A percentile compares a stretch with the other conserved stretches of the same genome.
phyloP scores from a whole-genome alignment of 2,888 invertebrate genomes.

The Agonopterix alstromeriana region DNA sequence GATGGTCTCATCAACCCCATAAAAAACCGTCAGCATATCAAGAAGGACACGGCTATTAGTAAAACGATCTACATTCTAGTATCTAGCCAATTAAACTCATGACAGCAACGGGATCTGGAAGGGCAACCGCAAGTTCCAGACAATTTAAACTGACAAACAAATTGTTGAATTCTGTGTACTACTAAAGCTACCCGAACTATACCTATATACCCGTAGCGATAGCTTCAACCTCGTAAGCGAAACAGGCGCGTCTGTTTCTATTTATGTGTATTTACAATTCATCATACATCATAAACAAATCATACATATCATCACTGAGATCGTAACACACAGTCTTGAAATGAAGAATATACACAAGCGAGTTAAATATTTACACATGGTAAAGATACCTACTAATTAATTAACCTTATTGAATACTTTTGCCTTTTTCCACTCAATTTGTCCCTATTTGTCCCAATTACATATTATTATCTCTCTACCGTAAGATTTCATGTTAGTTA shows the following conservation, averaged over 20 bases:
- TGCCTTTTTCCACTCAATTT: too few relatives aligned
- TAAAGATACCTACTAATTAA: background rate
- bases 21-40: too few relatives aligned
- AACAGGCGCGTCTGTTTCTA: conserved; percentile 9
- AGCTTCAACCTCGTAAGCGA: background rate
- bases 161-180: background rate
- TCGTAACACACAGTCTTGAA: conserved; percentile 4
- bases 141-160: conserved; percentile 3
- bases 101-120: too few relatives aligned
- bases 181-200: background rate
- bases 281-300: conserved; percentile 15
- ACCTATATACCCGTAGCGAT: too few relatives aligned
- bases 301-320: conserved; percentile 8
- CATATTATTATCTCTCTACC: too few relatives aligned
- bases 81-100: too few relatives aligned
- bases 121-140: background rate
- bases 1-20: too few relatives aligned
- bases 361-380: background rate
- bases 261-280: conserved; percentile 16
- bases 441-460: too few relatives aligned
- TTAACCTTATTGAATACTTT: background rate
- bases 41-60: too few relatives aligned
- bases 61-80: too few relatives aligned
- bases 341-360: background rate
- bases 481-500: too few relatives aligned